Evolutionary conservation across 2,113 vertebrate genomes (phyloP), one percentile per base, ranked within the genome.

Genomic region (Nicator chloris): DNA sequence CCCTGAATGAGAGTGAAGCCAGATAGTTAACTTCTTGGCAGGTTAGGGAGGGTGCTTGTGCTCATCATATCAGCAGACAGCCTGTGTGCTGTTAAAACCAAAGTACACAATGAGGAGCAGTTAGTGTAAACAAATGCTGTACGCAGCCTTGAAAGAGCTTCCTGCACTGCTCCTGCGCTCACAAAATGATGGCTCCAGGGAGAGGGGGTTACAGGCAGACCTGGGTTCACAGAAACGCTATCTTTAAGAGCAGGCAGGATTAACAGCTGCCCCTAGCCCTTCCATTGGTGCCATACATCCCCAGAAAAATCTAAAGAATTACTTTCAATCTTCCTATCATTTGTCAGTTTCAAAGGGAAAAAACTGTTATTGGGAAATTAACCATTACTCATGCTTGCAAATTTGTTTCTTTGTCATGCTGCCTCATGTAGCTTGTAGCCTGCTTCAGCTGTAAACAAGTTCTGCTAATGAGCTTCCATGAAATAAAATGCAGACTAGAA

Each of bases 61-160:
- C 35, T 77, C 8, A 10, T 89, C 28, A 1, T 35, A 61, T 4
- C 1, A 13, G 13, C 40, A 81, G 76, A 45, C 21, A 81, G 18
- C 23, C 30, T 22, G 28, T 21, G 33, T 75, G 53, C 13, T 92
- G 59, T 10, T 63, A 30, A 77, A 61, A 63, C 8, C 21, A 7
- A 61, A 75, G 37, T 16, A 61, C 0, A 7, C 21, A 60, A 4
- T 33, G 56, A 70, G 31, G 28, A 65, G 42, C 26, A 44, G 20
- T 57, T 27, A 72, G 23, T 0, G 1, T 23, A 17, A 11, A 9
- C 1, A 13, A 82, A 56, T 0, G 1, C 15, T 56, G 16, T 8
- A 15, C 3, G 13, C 10, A 24, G 35, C 15, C 21, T 61, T 0
- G 0, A 60, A 42, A 82, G 13, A 70, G 3, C 30, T 71, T 45